Evolutionary conservation across 2,113 vertebrate genomes (phyloP).

Genomic region (Tetraodon nigroviridis): DNA sequence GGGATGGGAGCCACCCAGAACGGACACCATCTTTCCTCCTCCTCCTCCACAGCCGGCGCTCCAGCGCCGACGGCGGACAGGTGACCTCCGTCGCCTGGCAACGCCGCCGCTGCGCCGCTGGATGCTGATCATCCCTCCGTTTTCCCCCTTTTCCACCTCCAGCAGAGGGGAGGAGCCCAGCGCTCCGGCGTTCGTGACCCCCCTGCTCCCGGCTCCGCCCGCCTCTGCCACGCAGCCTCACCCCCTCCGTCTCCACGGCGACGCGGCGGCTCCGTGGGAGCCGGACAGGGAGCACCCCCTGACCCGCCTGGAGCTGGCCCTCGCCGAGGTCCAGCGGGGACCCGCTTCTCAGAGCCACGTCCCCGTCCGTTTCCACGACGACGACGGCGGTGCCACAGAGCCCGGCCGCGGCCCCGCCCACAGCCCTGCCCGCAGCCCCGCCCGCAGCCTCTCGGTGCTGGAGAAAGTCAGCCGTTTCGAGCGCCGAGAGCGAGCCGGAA

Average conservation of each 20-base stretch:
- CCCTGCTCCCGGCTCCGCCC: constrained; percentile 52
- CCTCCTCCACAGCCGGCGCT: constrained; percentile 20
- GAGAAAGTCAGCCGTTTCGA: constrained; percentile 91
- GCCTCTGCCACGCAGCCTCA: constrained; percentile 47
- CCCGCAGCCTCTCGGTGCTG: constrained; percentile 80
- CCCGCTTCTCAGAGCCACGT: constrained; percentile 42
- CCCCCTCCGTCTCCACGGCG: too few relatives aligned
- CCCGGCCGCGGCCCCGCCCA: constrained; percentile 53
- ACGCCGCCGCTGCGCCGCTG: not conserved
- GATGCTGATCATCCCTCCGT: not conserved
- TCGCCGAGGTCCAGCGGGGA: constrained; percentile 67
- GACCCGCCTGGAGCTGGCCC: constrained; percentile 69
- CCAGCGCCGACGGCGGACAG: constrained; percentile 49
- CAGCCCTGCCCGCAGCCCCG: constrained; percentile 58
- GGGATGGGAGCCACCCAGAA: constrained; percentile 67
- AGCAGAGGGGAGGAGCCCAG: constrained; percentile 54
- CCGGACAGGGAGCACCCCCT: constrained; percentile 63
- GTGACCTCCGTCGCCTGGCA: constrained; percentile 3
- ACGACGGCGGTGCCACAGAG: constrained; percentile 4
- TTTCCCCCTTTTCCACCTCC: too few relatives aligned
- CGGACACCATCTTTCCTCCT: constrained; percentile 64
- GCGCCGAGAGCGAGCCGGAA: constrained; percentile 74
- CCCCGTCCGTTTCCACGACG: constrained; percentile 44
- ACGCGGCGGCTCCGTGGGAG: too few relatives aligned
- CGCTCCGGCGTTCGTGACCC: too few relatives aligned